phyloP scores from a whole-genome alignment of 2,797 vertebrate genomes.

The Microctenopoma stevenorrisi region DNA sequence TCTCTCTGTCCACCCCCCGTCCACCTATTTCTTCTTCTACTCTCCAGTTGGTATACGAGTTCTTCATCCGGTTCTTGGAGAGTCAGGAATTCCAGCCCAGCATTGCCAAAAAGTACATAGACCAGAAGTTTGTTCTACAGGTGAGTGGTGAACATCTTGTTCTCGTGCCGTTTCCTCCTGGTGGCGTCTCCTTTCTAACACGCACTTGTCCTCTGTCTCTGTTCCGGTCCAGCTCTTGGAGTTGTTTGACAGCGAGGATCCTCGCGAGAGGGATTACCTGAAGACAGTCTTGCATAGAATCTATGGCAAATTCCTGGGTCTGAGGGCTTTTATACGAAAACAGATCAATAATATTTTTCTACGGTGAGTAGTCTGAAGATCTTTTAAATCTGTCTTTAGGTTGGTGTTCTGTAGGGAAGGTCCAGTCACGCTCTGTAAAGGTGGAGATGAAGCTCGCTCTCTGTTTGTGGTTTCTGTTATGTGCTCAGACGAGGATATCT shows the following conservation, averaged over 20 bases:
- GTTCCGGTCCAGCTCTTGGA: slow-evolving; percentile 89
- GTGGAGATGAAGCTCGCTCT: no score
- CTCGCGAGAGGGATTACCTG: slow-evolving; percentile 98
- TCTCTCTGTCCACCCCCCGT: not conserved
- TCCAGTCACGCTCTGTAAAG: no score
- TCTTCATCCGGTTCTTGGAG: slow-evolving; percentile 99
- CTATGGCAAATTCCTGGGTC: slow-evolving; percentile 99
- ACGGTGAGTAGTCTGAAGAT: slow-evolving; percentile 87
- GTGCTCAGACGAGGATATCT: no score
- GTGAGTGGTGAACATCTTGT: slow-evolving; percentile 74
- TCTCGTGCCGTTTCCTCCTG: not conserved
- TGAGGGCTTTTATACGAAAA: slow-evolving; percentile 99
- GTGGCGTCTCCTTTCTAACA: not conserved
- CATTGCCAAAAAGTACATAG: slow-evolving; percentile 99
- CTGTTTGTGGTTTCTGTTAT: no score
- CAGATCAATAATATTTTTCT: slow-evolving; percentile 99
- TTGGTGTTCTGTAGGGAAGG: no score
- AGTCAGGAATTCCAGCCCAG: slow-evolving; percentile 99
- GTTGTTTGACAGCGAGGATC: slow-evolving; percentile 98
- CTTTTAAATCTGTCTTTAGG: no score
- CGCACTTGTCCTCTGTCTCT: not conserved
- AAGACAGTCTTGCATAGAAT: slow-evolving; percentile 99
- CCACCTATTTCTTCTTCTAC: slow-evolving; percentile 1
- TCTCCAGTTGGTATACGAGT: slow-evolving; percentile 97
- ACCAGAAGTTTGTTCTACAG: slow-evolving; percentile 99